These are phyloP conservation scores for Oncopeltus fasciatus DNA, from an alignment of 1,140 invertebrate genomes.

Conservation along the genomic window DNA sequence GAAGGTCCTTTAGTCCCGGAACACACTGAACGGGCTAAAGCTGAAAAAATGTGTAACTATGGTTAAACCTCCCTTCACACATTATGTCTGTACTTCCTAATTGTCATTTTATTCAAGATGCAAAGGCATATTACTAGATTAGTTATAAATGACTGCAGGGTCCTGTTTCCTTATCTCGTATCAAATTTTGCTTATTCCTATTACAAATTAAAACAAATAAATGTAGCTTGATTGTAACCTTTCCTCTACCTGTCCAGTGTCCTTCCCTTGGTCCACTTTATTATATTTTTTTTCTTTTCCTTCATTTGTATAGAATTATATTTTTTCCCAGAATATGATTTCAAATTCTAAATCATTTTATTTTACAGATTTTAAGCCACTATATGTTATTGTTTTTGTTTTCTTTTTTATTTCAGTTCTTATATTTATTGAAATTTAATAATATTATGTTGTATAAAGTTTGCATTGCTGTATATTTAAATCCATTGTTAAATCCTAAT, in stretches of 20 bases:
- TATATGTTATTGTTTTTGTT: too few relatives aligned
- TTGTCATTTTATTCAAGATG: neutral
- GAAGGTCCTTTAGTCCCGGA: neutral
- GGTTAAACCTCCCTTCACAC: neutral
- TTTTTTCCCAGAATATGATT: too few relatives aligned
- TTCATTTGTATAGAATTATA: too few relatives aligned
- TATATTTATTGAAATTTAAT: too few relatives aligned
- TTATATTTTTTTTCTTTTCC: neutral
- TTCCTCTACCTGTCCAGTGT: neutral
- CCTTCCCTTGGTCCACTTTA: neutral
- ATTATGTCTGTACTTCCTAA: neutral
- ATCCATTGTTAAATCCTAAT: too few relatives aligned
- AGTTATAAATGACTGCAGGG: constrained; percentile 9
- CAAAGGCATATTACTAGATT: neutral
- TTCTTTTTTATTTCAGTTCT: too few relatives aligned
- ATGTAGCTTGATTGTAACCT: neutral
- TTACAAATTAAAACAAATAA: neutral
- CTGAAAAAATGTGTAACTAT: neutral
- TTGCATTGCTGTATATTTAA: too few relatives aligned
- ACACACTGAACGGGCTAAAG: neutral
- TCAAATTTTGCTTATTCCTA: too few relatives aligned
- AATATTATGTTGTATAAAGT: too few relatives aligned
- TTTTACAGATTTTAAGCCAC: too few relatives aligned
- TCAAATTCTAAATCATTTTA: too few relatives aligned
- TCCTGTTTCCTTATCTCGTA: neutral